These are phyloP conservation scores for Zaprionus kolodkinae DNA, from an alignment of 1,140 invertebrate genomes.

Conservation along the genomic window DNA sequence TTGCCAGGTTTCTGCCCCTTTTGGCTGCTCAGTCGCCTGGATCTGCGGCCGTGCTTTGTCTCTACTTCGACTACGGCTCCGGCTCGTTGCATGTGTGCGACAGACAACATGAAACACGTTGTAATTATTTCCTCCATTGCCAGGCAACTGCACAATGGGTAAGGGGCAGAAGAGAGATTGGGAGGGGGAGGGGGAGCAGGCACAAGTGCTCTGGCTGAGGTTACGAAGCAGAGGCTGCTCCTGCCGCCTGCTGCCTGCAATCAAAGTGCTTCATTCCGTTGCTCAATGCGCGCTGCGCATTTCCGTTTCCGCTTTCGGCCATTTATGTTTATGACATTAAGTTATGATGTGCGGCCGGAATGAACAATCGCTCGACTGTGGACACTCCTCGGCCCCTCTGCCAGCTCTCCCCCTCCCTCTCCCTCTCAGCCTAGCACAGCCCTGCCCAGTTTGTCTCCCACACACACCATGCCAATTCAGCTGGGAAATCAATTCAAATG, in stretches of 20 bases:
- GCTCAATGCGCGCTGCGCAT: constrained; percentile 49
- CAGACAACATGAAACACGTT: constrained; percentile 40
- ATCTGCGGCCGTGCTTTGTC: neutral
- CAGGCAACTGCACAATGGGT: neutral
- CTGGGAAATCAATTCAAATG: constrained; percentile 76
- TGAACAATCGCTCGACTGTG: constrained; percentile 15
- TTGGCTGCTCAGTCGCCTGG: neutral
- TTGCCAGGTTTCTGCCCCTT: neutral
- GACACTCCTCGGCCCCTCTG: neutral
- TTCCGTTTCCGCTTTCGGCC: constrained; percentile 58
- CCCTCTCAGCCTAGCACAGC: neutral
- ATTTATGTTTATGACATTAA: constrained; percentile 60
- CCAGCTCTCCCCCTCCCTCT: no score
- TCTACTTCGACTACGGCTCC: neutral
- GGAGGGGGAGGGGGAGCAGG: neutral
- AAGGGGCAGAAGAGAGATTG: neutral
- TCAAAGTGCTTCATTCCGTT: constrained; percentile 42
- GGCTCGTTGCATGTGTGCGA: constrained; percentile 7
- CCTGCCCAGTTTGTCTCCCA: constrained; percentile 4
- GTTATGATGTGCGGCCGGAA: constrained; percentile 45
- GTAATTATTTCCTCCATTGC: constrained; percentile 52
- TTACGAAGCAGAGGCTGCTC: no score
- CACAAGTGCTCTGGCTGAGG: neutral
- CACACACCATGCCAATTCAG: constrained; percentile 53
- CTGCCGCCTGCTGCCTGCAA: constrained; percentile 1